Conservation (phyloP, 2,113 vertebrate genomes). For the Porphyrio hochstetteri region DNA sequence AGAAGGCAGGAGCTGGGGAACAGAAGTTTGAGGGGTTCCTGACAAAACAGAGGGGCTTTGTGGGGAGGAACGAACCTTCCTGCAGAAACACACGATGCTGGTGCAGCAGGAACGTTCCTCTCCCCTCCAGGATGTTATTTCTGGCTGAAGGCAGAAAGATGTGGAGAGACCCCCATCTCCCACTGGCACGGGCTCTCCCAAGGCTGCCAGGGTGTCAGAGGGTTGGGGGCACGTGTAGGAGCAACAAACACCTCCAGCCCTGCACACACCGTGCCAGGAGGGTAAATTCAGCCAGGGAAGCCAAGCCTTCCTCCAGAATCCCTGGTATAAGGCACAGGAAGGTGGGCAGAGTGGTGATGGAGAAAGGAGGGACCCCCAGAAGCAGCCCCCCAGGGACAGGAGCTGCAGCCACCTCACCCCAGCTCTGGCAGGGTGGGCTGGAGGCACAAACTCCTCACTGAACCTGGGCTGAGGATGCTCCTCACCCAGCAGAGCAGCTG, state of each 20-base stretch:
- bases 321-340: not conserved
- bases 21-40: not conserved
- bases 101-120: not conserved
- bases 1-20: not conserved
- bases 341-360: not conserved
- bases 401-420: fast-evolving
- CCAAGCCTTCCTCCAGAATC: not conserved
- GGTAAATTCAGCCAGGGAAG: not conserved
- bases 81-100: fast-evolving
- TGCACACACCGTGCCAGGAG: fast-evolving
- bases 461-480: not conserved
- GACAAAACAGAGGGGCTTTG: not conserved
- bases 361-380: not conserved
- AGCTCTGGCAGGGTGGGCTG: not conserved
- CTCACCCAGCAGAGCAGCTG: not conserved
- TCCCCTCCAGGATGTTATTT: not conserved
- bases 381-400: not conserved
- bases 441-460: not conserved
- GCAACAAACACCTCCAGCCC: not conserved
- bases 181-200: fast-evolving
- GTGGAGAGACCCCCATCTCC: not conserved
- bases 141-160: not conserved
- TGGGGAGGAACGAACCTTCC: not conserved
- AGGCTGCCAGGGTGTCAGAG: not conserved
- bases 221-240: not conserved